Percentiles rank a stretch among this genome's conserved stretches.
These are phyloP conservation scores for Calephelis nemesis DNA, from an alignment of 1,140 invertebrate species.

Conservation along the genomic window DNA sequence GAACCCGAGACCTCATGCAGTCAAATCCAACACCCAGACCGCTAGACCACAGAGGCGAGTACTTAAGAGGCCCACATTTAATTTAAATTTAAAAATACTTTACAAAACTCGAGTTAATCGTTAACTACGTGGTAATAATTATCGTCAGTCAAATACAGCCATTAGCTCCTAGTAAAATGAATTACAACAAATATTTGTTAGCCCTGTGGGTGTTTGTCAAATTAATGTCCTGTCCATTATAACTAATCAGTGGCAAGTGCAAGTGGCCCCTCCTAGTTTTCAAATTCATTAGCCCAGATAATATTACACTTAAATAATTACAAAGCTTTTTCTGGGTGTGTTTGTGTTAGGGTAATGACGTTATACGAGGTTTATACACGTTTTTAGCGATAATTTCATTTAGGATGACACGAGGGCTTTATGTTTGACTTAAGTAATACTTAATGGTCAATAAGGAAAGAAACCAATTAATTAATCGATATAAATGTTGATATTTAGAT, in stretches of 20 bases:
- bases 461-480: not conserved
- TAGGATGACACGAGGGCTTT: not conserved
- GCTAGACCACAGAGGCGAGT: no score
- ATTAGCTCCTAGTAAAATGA: no score
- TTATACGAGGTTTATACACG: not conserved
- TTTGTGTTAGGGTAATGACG: conserved; percentile 10
- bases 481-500: not conserved
- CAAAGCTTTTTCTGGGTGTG: conserved; percentile 26
- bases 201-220: conserved; percentile 8
- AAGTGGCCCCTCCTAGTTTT: conserved; percentile 1
- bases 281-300: conserved; percentile 26
- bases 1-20: no score
- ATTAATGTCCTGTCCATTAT: conserved; percentile 7
- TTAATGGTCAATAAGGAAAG: not conserved
- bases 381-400: not conserved
- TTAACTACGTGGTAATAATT: not conserved
- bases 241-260: conserved; percentile 3
- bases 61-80: no score
- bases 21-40: no score
- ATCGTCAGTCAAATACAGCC: not conserved
- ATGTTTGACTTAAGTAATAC: not conserved
- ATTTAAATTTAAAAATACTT: no score
- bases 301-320: conserved; percentile 30
- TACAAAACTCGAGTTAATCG: no score
- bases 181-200: not conserved